Base-by-base conservation (phyloP, 2,113 vertebrate genomes). In the Campylomormyrus numenius region DNA sequence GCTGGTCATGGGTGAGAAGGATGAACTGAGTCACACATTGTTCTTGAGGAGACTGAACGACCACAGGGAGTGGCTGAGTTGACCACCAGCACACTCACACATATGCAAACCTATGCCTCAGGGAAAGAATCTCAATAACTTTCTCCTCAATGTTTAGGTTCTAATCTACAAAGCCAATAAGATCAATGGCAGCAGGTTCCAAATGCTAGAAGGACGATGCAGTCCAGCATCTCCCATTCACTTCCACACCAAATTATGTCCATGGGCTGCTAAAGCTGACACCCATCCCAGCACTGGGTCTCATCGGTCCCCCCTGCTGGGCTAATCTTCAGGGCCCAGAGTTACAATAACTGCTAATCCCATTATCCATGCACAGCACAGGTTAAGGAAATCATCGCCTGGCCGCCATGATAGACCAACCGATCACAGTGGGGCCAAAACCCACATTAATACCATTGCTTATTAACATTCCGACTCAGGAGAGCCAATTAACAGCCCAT, bases 341-440 rank as follows among this genome's bases (percentile, higher is more conserved):
- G 91, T 91, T 92, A 92, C 89, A 85, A 91, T 92, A 93, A 93
- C 92, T 93, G 92, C 89, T 94, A 95, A 95, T 95, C 94, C 93
- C 93, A 93, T 96, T 95, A 94, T 90, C 93, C 77, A 86, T 92
- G 92, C 91, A 92, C 90, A 80, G 87, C 80, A 90, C 90, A 90
- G 91, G 88, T 91, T 93, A 93, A 93, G 45, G 42, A 90, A 92
- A 93, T 90, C 91, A 9, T 56, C 90, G 85, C 90, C 88, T 89
- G 52, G 77, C 11, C 21, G 90, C 90, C 88, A 77, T 90, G 42
- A 39, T n/a, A 89, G 83, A 77, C 45, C 42, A 53, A 70, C 88
- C 56, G 11, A 62, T 39, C 35, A 70, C 19, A 31, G 6, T 56
- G 19, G 48, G 5, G 46, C 5, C 13, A 87, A 87, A 13, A 89